These are phyloP conservation scores for Lepus americanus DNA, from an alignment of 2,113 vertebrate species.

Conservation along the genomic window DNA sequence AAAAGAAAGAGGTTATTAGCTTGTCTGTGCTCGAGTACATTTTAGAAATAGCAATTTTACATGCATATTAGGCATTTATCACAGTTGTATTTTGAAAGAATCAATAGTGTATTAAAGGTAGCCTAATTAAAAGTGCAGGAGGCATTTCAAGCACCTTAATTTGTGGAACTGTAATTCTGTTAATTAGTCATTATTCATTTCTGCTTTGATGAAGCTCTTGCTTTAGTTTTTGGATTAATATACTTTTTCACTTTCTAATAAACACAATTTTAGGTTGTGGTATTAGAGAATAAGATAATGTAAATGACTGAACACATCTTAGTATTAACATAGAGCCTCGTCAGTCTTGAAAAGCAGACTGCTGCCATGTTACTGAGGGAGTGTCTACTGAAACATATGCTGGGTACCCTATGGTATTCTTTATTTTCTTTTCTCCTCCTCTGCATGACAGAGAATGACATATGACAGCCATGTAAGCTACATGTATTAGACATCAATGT, in stretches of 20 bases:
- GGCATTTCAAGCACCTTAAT: neutral
- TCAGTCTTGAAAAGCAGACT: neutral
- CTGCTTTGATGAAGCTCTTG: slow-evolving; percentile 16
- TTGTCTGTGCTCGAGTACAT: neutral
- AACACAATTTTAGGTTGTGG: neutral
- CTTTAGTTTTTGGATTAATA: slow-evolving; percentile 35
- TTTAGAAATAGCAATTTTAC: slow-evolving; percentile 36
- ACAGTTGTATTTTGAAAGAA: slow-evolving; percentile 33
- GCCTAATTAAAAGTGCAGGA: slow-evolving; percentile 67
- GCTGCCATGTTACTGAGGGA: slow-evolving; percentile 23
- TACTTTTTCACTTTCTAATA: neutral
- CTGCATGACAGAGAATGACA: slow-evolving; percentile 78
- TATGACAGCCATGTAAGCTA: slow-evolving; percentile 73
- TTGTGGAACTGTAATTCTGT: slow-evolving; percentile 40
- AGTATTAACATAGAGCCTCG: slow-evolving; percentile 7
- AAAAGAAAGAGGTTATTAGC: slow-evolving; percentile 39
- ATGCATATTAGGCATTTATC: slow-evolving; percentile 28
- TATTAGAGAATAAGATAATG: neutral
- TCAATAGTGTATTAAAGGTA: slow-evolving; percentile 47
- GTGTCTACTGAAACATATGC: slow-evolving; percentile 62
- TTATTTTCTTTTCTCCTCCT: slow-evolving; percentile 73
- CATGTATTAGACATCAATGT: slow-evolving; percentile 77
- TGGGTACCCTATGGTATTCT: slow-evolving; percentile 50
- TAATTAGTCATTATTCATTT: slow-evolving; percentile 45
- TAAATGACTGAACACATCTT: neutral